phyloP scores from a whole-genome alignment of 2,113 vertebrate species.

The Clarias gariepinus region DNA sequence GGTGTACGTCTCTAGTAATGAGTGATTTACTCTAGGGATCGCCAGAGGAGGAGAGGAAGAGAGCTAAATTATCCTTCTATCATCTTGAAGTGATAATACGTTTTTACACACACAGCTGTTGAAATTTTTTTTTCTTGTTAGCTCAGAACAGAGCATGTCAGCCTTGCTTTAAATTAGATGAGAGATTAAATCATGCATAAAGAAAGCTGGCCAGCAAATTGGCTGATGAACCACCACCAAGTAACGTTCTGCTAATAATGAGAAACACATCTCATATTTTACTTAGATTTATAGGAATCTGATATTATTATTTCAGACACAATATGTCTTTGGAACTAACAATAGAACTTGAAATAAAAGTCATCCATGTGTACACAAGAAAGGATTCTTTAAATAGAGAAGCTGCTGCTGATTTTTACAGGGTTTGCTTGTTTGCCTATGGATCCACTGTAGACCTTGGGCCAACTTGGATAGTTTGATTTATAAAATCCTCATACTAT shows the following conservation, averaged over 20 bases:
- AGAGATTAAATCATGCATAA: conserved; percentile 8
- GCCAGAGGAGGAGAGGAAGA: conserved; percentile 12
- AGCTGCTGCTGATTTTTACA: no score
- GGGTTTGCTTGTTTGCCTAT: no score
- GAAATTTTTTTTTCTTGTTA: neutral
- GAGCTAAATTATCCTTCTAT: conserved; percentile 13
- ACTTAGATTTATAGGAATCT: no score
- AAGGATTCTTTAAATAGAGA: no score
- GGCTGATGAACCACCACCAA: neutral
- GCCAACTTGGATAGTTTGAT: no score
- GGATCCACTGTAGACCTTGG: no score
- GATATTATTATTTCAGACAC: no score
- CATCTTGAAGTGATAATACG: conserved; percentile 28
- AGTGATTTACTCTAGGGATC: conserved; percentile 42
- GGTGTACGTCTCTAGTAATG: conserved; percentile 30
- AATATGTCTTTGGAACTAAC: no score
- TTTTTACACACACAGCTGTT: conserved; percentile 1
- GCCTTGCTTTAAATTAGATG: conserved; percentile 22
- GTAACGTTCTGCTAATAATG: neutral
- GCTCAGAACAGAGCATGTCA: neutral
- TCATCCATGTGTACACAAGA: no score
- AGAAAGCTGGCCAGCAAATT: neutral
- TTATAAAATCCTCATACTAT: no score
- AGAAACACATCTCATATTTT: neutral
- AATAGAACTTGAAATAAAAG: no score